Percentiles rank a stretch among this genome's conserved stretches.
Conservation (phyloP, 2,797 vertebrate genomes). For the Rhabdophis nuchalis region DNA sequence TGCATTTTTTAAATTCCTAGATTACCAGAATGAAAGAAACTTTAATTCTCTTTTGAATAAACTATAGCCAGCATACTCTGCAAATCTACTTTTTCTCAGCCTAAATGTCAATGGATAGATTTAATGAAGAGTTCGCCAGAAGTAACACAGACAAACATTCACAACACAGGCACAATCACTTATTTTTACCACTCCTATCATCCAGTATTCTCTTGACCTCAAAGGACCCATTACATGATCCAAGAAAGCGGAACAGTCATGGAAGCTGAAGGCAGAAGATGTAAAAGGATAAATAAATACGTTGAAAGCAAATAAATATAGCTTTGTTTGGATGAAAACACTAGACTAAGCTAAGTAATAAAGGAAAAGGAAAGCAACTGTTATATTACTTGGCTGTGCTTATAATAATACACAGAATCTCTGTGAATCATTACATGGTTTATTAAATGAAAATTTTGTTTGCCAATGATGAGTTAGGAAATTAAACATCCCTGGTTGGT, state of each 20-base stretch:
- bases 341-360: constrained; percentile 52
- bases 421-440: constrained; percentile 90
- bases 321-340: constrained; percentile 58
- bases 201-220: neutral
- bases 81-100: neutral
- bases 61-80: neutral
- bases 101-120: neutral
- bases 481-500: constrained; percentile 81
- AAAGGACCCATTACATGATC: constrained; percentile 19
- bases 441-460: constrained; percentile 87
- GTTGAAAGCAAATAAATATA: constrained; percentile 62
- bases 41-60: neutral
- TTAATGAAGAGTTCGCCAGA: neutral
- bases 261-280: constrained; percentile 34
- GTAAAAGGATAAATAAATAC: constrained; percentile 56
- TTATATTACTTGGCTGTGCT: constrained; percentile 70
- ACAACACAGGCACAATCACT: neutral
- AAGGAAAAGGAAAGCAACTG: constrained; percentile 63
- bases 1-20: neutral
- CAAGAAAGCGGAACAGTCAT: constrained; percentile 16
- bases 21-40: neutral
- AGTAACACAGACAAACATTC: neutral
- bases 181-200: neutral
- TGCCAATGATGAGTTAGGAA: constrained; percentile 82
- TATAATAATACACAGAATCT: constrained; percentile 81